These are phyloP conservation scores for Rana temporaria DNA, from an alignment of 2,113 vertebrate species.

Conservation along the genomic window DNA sequence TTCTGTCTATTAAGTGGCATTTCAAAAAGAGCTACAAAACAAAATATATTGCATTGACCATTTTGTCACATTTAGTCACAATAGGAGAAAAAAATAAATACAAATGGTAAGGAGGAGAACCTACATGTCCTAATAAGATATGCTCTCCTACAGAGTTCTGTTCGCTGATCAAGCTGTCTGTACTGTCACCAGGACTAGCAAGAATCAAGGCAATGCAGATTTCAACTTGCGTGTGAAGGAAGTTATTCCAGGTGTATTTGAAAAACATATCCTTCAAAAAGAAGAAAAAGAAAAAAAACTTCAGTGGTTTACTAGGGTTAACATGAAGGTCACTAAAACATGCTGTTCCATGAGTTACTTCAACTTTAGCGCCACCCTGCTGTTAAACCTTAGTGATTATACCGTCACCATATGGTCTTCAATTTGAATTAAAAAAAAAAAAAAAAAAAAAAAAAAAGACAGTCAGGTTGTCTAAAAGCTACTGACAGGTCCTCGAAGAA, in stretches of 20 bases:
- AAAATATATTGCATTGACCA: background rate
- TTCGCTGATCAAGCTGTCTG: slow-evolving; percentile 78
- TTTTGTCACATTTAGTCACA: too few species aligned
- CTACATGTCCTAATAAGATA: slow-evolving; percentile 92
- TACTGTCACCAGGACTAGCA: slow-evolving; percentile 87
- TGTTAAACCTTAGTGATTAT: too few species aligned
- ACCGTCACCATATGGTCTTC: too few species aligned
- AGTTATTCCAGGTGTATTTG: slow-evolving; percentile 98
- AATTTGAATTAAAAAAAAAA: too few species aligned
- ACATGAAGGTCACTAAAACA: background rate
- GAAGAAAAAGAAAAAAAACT: background rate
- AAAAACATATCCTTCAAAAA: slow-evolving; percentile 94
- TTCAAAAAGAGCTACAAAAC: slow-evolving; percentile 89
- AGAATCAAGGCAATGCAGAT: slow-evolving; percentile 96
- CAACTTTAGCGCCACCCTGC: background rate
- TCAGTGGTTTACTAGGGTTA: too few species aligned
- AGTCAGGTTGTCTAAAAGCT: too few species aligned
- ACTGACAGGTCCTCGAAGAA: too few species aligned
- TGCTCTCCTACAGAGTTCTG: slow-evolving; percentile 79
- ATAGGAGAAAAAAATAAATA: too few species aligned
- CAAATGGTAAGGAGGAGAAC: slow-evolving; percentile 60
- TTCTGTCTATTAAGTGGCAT: slow-evolving; percentile 95
- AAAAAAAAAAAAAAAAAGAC: too few species aligned
- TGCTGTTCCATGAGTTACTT: background rate
- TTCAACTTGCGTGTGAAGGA: slow-evolving; percentile 97